These are phyloP conservation scores for Trididemnum clinides DNA, from an alignment of 23 tunicate genomes.

Conservation along the genomic window DNA sequence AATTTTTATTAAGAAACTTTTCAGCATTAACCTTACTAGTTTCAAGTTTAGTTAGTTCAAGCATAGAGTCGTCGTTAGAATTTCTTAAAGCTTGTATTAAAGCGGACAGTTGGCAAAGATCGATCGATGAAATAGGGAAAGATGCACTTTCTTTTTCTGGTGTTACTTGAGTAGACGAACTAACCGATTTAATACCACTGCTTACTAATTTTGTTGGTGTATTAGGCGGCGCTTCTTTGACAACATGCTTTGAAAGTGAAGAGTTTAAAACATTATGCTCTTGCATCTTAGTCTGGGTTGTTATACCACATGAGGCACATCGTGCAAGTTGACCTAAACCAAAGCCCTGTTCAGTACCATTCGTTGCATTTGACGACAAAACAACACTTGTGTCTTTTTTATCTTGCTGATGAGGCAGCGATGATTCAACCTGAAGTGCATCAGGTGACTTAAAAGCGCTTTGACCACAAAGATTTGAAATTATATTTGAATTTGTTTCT, in stretches of 20 bases:
- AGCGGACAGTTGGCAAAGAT: slow-evolving; percentile 70
- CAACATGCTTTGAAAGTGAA: background rate
- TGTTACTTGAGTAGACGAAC: slow-evolving; percentile 84
- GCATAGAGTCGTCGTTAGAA: slow-evolving; percentile 10
- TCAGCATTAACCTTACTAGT: background rate
- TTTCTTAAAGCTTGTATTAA: slow-evolving; percentile 79
- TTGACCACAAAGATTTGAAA: too few relatives aligned
- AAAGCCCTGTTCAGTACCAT: too few relatives aligned
- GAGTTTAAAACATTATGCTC: background rate
- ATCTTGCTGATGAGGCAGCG: too few relatives aligned
- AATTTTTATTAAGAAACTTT: background rate
- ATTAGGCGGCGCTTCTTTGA: background rate
- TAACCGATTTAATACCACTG: slow-evolving; percentile 28
- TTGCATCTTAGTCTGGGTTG: slow-evolving; percentile 9
- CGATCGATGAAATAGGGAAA: slow-evolving; percentile 46
- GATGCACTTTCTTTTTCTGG: slow-evolving; percentile 41
- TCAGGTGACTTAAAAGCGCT: too few relatives aligned
- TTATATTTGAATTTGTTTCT: too few relatives aligned
- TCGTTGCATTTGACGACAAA: background rate
- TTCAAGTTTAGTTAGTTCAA: background rate
- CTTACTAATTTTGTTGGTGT: background rate
- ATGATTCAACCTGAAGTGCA: too few relatives aligned
- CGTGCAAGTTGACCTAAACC: slow-evolving; percentile 11
- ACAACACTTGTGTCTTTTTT: background rate
- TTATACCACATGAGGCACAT: slow-evolving; percentile 75